phyloP scores from a whole-genome alignment of 2,888 invertebrate genomes.

The Allacma fusca region DNA sequence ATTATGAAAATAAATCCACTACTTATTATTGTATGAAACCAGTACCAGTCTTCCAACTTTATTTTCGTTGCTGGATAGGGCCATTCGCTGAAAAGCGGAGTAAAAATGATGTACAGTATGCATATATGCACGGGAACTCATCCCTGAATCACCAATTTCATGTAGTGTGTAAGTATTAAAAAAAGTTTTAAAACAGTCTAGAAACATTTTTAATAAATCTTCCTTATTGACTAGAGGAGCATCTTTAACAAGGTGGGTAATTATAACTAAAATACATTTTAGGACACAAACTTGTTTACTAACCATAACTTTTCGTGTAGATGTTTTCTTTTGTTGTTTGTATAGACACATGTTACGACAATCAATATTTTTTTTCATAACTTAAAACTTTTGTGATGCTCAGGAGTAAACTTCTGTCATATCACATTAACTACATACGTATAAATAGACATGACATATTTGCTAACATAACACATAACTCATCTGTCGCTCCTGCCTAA shows the following conservation, averaged over 20 bases:
- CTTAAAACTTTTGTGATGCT: too few species aligned
- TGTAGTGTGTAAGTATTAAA: background rate
- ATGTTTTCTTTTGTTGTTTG: background rate
- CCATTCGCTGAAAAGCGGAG: too few species aligned
- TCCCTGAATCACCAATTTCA: too few species aligned
- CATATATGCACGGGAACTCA: too few species aligned
- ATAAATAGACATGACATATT: too few species aligned
- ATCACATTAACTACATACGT: too few species aligned
- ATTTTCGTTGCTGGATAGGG: background rate
- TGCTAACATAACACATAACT: too few species aligned
- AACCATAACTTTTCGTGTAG: background rate
- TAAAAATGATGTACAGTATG: too few species aligned
- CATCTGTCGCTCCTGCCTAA: background rate
- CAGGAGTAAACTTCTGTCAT: too few species aligned
- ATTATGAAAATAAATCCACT: constrained; percentile 10
- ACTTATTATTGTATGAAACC: background rate
- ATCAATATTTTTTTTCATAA: too few species aligned
- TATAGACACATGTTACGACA: too few species aligned
- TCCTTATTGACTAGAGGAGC: constrained; percentile 4
- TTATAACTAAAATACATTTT: constrained; percentile 1
- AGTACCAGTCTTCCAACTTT: background rate
- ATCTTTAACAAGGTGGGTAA: constrained; percentile 7
- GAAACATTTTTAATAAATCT: constrained; percentile 24
- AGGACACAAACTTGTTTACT: background rate
- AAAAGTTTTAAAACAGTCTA: constrained; percentile 6